A percentile compares a stretch with the other conserved stretches of the same genome.
Evolutionary conservation across 2,888 invertebrate species (phyloP).

Genomic region (Melikaiella ostensackeni): DNA sequence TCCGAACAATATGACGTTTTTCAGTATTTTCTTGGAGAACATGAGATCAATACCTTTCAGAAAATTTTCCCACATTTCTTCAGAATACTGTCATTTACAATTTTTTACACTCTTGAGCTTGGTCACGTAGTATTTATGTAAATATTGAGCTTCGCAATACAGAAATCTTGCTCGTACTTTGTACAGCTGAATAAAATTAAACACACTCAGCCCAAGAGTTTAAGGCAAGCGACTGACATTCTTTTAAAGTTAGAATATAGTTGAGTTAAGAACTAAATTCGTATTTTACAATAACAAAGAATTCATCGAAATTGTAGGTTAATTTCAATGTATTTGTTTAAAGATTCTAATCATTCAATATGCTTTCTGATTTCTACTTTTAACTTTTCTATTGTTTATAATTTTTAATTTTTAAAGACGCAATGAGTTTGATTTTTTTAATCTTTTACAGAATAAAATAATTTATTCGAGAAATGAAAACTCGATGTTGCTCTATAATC

Average conservation of each 20-base stretch:
- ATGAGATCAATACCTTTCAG: neutral
- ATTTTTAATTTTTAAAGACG: neutral
- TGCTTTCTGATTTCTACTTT: too few species aligned
- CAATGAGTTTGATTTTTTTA: neutral
- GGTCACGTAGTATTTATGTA: neutral
- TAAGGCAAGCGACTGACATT: neutral
- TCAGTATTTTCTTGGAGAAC: neutral
- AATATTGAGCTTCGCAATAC: neutral
- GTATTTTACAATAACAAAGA: neutral
- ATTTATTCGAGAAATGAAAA: neutral
- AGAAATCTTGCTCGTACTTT: neutral
- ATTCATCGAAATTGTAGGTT: neutral
- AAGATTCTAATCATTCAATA: too few species aligned
- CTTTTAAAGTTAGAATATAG: neutral
- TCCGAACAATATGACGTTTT: neutral
- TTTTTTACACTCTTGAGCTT: neutral
- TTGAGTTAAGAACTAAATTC: neutral
- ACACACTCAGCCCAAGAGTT: neutral
- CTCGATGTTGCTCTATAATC: neutral
- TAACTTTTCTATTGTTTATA: neutral
- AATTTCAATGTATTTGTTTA: too few species aligned
- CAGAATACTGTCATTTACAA: neutral
- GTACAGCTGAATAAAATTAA: neutral
- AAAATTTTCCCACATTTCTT: neutral
- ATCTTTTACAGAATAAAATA: neutral